Evolutionary conservation across 2,797 vertebrate genomes (phyloP), one percentile per base, ranked within the genome.

Genomic region (Cephalopachus bancanus): DNA sequence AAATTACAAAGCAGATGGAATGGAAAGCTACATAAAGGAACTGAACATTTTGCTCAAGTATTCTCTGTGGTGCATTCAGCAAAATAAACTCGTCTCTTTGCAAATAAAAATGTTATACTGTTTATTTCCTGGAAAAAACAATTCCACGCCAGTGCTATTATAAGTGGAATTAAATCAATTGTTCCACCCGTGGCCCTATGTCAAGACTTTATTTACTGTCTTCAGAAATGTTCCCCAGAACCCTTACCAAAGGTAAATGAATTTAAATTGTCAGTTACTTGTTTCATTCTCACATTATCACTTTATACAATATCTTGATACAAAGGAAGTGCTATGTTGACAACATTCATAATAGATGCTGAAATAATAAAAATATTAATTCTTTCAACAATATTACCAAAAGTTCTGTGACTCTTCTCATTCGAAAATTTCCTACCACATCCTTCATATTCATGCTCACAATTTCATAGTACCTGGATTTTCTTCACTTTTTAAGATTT

Each of bases 1-100:
- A 92, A 96, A 93, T 87, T 90, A 94, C 12, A 76, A 94, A 96
- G 65, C 89, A 95, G 69, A 89, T 65, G 55, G 57, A 37, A 85
- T 83, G 51, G 19, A 74, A 86, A 92, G 16, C 37, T 83, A 62
- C 81, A 96, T 44, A 88, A 95, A 91, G 30, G 22, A 83, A 80
- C 49, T 37, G 81, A 85, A 91, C 49, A n/a, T 84, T 97, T 75
- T 96, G 80, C 28, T 75, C 78, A 91, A 76, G 86, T 79, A 91
- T 94, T 89, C 83, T 93, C 76, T 60, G 19, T 20, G 20, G 74
- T 84, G 5, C 30, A 85, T 76, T 71, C 0, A 0, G 76, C 37
- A 93, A 86, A 94, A 72, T 80, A 80, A 88, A 44, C 86, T 81
- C 19, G 7, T 71, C 16, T 15, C 24, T 89, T 22, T 94, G 24